Base-by-base conservation (phyloP, 2,888 invertebrate species). In the Pseudococcus jackbeardsleyi region DNA sequence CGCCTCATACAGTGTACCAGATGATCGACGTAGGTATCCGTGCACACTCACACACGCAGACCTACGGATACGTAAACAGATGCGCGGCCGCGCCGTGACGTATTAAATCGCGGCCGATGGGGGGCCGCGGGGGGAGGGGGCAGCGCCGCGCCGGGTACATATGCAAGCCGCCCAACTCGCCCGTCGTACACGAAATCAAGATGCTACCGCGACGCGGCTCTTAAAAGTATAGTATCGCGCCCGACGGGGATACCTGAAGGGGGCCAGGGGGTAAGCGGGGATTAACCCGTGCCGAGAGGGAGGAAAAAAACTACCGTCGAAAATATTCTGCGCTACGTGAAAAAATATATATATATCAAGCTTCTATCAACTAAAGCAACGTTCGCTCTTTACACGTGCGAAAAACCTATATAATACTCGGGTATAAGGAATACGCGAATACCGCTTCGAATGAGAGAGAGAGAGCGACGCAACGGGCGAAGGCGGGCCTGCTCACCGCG, bases 171-270 rank as follows among this genome's bases (percentile, higher is more conserved):
- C 72, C 17, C 15, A 64, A 64, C 64, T 22, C 72, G 72, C 26
- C 26, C 33, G n/a, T 72, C 26, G 15, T 12, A 4, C 68, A 77
- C 42, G 42, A 42, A 77, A 82, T 46, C 79, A 82, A 82, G 42
- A 82, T 82, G 46, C 79, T 82, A 82, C 79, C 79, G 79, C 79
- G 72, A 72, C 26, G 68, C 42, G 42, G 42, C 68, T 68, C 68
- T 26, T 68, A 11, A 22, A 68, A 22, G 68, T 26, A n/a, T 50
- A 50, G n/a, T 19, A 22, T 64, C 42, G 64, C 64, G 64, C 68
- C 68, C 26, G 11, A 26, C 68, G 26, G n/a, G 22, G 12, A 68
- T 54, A 11, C 54, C 59, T 59, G n/a, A 6, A 2, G n/a, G 7
- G n/a, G 15, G 6, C n/a, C 64, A 22, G 33, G 19, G 26, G 77